Base-by-base conservation (phyloP, 1,140 invertebrate species). In the Pogonomyrmex californicus region DNA sequence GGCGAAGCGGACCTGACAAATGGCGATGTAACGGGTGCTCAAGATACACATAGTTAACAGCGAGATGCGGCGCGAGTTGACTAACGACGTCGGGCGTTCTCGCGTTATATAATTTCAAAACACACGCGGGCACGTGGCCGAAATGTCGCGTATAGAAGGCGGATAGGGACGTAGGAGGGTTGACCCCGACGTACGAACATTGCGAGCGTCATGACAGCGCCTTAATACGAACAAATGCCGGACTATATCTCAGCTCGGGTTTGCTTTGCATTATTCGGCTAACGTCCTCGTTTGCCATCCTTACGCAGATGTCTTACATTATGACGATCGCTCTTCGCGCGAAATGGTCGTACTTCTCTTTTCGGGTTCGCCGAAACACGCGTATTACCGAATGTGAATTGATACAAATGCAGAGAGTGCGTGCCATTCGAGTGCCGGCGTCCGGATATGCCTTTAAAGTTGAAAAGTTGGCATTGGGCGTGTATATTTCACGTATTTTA, bases 201-300 rank as follows among this genome's bases (percentile, higher is more conserved):
- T 73, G 78, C 75, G 76, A 79, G 54, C 70, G 70, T 89, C 66
- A 10, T 92, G 92, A 93, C 92, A 91, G 60, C 87, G 70, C 87
- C 91, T 92, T 95, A 94, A 95, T 93, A 94, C 93, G 93, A 91
- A 95, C 93, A 95, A 95, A 95, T 95, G 94, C 90, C 77, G 87
- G 91, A 92, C 85, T 91, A 95, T 94, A 95, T 93, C 91, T 94
- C 92, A 93, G 88, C 90, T 89, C 79, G 92, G 90, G 91, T 93
- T 94, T 94, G 91, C 93, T 93, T 94, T 94, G 92, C 93, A 94
- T 94, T 95, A 94, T 95, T 95, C 94, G 92, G 86, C 91, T 93
- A 93, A 93, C 92, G 85, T 91, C 85, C 93, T 94, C 92, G 93
- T 93, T 93, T 94, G 91, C 92, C 92, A 93, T 93, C 92, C 92